Conservation (phyloP, 2,113 vertebrate species). For the Stegastes partitus region DNA sequence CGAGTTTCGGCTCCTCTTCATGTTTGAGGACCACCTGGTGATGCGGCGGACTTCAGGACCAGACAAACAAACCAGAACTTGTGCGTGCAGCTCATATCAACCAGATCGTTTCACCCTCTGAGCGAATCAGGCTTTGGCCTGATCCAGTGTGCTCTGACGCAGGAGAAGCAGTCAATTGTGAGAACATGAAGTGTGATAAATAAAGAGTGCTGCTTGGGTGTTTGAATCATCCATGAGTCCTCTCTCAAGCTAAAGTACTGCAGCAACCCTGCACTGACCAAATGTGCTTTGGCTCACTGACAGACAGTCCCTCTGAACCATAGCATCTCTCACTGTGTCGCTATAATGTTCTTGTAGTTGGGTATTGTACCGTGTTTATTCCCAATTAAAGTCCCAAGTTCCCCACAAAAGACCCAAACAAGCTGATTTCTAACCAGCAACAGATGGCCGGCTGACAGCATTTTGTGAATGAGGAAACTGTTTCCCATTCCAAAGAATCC, state of each 20-base stretch:
- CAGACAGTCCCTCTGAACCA: not conserved
- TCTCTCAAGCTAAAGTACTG: not conserved
- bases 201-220: slow-evolving; percentile 1
- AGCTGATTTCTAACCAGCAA: not conserved
- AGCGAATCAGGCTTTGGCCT: not conserved
- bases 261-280: slow-evolving; percentile 10
- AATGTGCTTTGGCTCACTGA: slow-evolving; percentile 1
- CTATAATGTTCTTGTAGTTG: too few species aligned
- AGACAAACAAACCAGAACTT: not conserved
- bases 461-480: slow-evolving; percentile 15
- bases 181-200: slow-evolving; percentile 32
- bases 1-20: too few species aligned
- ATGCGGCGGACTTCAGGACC: not conserved
- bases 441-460: slow-evolving; percentile 13
- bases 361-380: too few species aligned
- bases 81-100: not conserved
- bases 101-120: not conserved
- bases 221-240: slow-evolving; percentile 23
- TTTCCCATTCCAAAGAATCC: not conserved
- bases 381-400: not conserved
- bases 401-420: not conserved
- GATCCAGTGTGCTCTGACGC: slow-evolving; percentile 9
- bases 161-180: not conserved
- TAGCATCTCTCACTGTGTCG: too few species aligned
- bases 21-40: not conserved